Evolutionary conservation across 2,797 vertebrate genomes (phyloP), one percentile per base, ranked within the genome.

Genomic region (Enteromius radiatus): DNA sequence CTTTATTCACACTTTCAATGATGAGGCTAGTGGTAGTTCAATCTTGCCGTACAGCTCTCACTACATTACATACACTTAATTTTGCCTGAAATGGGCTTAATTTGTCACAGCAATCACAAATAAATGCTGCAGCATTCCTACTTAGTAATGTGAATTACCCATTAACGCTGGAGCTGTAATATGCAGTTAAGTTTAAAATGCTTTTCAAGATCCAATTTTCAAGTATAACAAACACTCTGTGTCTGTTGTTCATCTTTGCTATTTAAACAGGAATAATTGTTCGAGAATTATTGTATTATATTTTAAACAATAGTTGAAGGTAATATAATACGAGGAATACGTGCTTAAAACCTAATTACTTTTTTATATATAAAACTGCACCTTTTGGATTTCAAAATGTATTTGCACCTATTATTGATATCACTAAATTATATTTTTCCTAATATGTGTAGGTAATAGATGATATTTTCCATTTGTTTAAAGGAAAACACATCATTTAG

Each of bases 1-100:
- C 69, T 84, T 83, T 82, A 81, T 83, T 87, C 77, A 84, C 84
- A 79, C 69, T 81, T 86, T 83, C 65, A 79, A 78, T 85, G 68
- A 84, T 81, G 77, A 84, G 59, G 75, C 56, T 67, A 81, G 81
- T 68, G 36, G 28, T 75, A 84, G 74, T 80, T 84, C 79, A 56
- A 54, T 84, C 28, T 69, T n/a, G 63, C 68, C 15, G 73, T 82
- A 77, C 23, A 31, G 49, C 70, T 63, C 84, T 47, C 45, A 64
- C 49, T 64, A 82, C 78, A 85, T 82, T 78, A 83, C 80, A 47
- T 78, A 78, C 47, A 41, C 64, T 71, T 75, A n/a, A 71, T 71
- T 87, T 84, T 69, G 59, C 23, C 68, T 71, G 78, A 61, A 67
- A 83, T 38, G 36, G 77, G 64, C 63, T 63, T 76, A 67, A 86